A percentile compares a stretch with the other conserved stretches of the same genome.
These are phyloP conservation scores for Dipodomys stephensi DNA, from an alignment of 2,113 vertebrate genomes.

Conservation along the genomic window DNA sequence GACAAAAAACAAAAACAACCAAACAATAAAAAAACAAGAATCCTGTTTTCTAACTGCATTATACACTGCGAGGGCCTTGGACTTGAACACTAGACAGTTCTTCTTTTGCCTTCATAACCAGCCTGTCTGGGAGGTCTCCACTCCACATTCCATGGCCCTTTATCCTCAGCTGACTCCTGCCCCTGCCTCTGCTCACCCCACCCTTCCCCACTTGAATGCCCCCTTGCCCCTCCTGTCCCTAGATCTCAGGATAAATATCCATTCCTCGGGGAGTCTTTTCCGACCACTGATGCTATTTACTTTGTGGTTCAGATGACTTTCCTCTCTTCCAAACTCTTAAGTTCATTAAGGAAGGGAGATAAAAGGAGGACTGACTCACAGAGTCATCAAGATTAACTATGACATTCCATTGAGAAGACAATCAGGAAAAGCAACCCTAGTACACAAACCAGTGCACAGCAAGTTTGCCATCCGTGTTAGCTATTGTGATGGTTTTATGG, in stretches of 20 bases:
- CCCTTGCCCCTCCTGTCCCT: neutral
- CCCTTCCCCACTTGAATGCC: neutral
- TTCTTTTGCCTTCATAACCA: neutral
- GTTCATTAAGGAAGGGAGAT: neutral
- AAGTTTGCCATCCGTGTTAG: neutral
- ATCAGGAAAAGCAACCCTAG: neutral
- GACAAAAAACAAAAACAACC: too few relatives aligned
- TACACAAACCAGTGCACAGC: neutral
- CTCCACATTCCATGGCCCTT: neutral
- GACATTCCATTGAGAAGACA: neutral
- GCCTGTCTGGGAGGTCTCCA: neutral
- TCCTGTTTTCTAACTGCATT: neutral
- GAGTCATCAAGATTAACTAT: neutral
- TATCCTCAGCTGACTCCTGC: neutral
- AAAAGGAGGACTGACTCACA: neutral
- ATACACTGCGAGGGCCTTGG: too few relatives aligned
- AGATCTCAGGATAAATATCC: neutral
- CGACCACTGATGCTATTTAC: neutral
- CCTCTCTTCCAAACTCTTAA: neutral
- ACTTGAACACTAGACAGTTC: neutral
- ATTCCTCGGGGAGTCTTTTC: neutral
- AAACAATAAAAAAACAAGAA: too few relatives aligned
- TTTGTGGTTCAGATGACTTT: neutral
- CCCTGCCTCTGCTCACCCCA: neutral
- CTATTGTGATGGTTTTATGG: too few relatives aligned